Evolutionary conservation across 1,140 invertebrate species (phyloP).

Genomic region (Sycophila sp.): DNA sequence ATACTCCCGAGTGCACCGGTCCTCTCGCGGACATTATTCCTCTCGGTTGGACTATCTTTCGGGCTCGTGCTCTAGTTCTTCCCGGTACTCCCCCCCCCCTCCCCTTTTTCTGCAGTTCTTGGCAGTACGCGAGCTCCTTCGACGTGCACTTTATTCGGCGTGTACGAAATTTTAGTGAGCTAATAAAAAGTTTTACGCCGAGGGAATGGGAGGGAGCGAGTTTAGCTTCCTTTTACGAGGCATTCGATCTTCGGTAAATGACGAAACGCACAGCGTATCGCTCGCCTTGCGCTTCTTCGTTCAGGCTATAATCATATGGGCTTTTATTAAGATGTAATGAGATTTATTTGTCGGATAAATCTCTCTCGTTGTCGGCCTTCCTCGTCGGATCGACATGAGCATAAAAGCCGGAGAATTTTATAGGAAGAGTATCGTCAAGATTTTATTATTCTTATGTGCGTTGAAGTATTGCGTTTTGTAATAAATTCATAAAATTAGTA

Average conservation of each 20-base stretch:
- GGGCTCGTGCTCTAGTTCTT: background rate
- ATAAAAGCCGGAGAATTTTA: background rate
- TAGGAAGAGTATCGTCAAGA: background rate
- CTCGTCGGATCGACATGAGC: too few species aligned
- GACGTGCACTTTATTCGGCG: conserved; percentile 7
- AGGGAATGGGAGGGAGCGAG: background rate
- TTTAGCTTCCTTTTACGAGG: conserved; percentile 18
- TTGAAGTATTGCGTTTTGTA: too few species aligned
- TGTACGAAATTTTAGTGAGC: conserved; percentile 34
- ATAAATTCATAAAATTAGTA: too few species aligned
- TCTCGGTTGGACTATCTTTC: conserved; percentile 6
- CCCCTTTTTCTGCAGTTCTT: conserved; percentile 7
- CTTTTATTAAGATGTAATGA: conserved; percentile 12
- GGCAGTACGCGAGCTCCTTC: background rate
- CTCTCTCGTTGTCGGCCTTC: too few species aligned
- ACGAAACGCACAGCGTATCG: conserved; percentile 18
- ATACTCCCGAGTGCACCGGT: too few species aligned
- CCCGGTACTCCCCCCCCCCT: background rate
- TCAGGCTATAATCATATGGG: conserved; percentile 1
- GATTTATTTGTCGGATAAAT: conserved; percentile 22
- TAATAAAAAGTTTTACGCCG: conserved; percentile 37
- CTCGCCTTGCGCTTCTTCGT: background rate
- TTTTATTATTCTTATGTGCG: background rate
- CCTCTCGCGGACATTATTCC: conserved; percentile 11
- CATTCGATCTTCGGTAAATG: conserved; percentile 31